These are phyloP conservation scores for Circaetus gallicus DNA, from an alignment of 2,113 vertebrate genomes.

Conservation along the genomic window DNA sequence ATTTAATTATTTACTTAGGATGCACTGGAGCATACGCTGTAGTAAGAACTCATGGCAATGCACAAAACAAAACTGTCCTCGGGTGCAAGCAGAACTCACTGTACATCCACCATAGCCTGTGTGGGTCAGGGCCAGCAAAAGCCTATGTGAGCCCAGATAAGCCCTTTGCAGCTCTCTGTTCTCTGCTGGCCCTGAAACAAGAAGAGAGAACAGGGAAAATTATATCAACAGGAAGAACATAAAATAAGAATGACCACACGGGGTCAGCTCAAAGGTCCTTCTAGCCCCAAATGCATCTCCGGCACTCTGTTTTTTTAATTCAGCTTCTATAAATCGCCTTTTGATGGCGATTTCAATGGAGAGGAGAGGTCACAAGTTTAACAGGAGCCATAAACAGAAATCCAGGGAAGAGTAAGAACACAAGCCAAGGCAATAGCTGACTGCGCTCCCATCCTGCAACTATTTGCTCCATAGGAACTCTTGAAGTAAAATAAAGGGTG, in stretches of 20 bases:
- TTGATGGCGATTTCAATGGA: background rate
- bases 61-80: background rate
- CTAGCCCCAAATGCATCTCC: background rate
- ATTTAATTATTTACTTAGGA: background rate
- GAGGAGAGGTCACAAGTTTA: background rate
- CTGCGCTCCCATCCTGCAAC: background rate
- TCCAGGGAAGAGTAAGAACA: background rate
- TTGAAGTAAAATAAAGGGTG: background rate
- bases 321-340: background rate
- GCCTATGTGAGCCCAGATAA: background rate
- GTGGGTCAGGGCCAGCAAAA: background rate
- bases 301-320: background rate
- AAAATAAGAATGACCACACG: conserved; percentile 14
- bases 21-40: background rate
- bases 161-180: background rate
- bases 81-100: background rate
- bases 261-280: conserved; percentile 7
- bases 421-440: background rate
- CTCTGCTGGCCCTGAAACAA: background rate
- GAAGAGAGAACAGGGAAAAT: background rate
- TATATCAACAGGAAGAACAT: background rate
- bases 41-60: background rate
- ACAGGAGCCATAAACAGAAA: background rate
- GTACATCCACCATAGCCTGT: fast-evolving
- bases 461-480: background rate